Evolutionary conservation across 2,113 vertebrate genomes (phyloP).

Genomic region (Nesogale talazaci): DNA sequence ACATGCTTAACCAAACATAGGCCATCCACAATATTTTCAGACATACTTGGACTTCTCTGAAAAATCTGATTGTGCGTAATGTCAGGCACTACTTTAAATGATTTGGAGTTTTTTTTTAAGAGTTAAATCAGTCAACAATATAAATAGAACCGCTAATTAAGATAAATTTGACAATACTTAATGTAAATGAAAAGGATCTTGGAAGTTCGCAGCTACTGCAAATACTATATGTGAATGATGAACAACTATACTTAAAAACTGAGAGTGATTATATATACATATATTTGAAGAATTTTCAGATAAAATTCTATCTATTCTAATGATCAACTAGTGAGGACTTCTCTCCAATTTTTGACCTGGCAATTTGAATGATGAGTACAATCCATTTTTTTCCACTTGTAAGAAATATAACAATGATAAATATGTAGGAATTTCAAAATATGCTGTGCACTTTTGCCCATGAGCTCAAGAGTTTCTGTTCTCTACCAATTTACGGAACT

Average conservation of each 20-base stretch:
- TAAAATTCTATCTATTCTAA: neutral
- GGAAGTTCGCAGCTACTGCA: neutral
- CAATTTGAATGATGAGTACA: neutral
- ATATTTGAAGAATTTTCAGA: neutral
- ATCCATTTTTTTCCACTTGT: neutral
- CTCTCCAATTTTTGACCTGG: neutral
- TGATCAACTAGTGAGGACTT: neutral
- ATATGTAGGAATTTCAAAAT: neutral
- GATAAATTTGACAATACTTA: slow-evolving; percentile 25
- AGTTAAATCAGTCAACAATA: neutral
- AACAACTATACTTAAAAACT: neutral
- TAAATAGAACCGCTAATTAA: slow-evolving; percentile 1
- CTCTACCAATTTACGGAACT: neutral
- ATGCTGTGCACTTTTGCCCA: neutral
- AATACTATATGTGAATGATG: neutral
- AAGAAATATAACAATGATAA: slow-evolving; percentile 8
- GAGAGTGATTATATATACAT: neutral
- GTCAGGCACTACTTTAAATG: neutral
- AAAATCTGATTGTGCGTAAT: neutral
- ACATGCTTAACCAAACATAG: neutral
- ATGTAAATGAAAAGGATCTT: neutral
- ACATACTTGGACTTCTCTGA: neutral
- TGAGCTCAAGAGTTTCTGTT: neutral
- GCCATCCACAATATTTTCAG: neutral
- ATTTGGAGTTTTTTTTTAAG: slow-evolving; percentile 10